Evolutionary conservation across 1,140 invertebrate species (phyloP).

Genomic region (Lamellibrachia luymesi): DNA sequence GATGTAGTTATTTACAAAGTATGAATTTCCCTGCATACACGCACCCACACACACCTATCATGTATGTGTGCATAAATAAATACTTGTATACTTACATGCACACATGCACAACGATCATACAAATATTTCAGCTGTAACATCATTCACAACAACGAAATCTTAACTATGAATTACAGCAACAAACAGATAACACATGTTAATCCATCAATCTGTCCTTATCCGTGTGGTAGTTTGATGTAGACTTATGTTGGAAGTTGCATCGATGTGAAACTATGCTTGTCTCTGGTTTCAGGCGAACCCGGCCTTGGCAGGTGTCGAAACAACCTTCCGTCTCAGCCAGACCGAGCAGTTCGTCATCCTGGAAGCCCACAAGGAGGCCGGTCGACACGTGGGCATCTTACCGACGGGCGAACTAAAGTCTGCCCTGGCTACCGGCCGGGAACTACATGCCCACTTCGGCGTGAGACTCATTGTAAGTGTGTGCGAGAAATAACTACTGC

Average conservation of each 20-base stretch:
- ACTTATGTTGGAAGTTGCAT: neutral
- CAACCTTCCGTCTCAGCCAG: slow-evolving; percentile 42
- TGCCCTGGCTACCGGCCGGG: slow-evolving; percentile 40
- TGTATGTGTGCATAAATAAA: too few relatives aligned
- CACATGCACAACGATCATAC: too few relatives aligned
- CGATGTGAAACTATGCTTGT: neutral
- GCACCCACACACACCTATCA: too few relatives aligned
- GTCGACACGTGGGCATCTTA: slow-evolving; percentile 41
- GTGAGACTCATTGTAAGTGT: slow-evolving; percentile 46
- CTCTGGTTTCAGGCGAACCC: neutral
- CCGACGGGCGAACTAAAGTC: slow-evolving; percentile 44
- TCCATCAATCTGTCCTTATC: neutral
- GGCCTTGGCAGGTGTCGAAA: slow-evolving; percentile 38
- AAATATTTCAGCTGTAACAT: neutral
- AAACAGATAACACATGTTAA: neutral
- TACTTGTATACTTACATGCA: too few relatives aligned
- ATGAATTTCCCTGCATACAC: too few relatives aligned
- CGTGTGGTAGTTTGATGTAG: neutral
- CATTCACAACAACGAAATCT: neutral
- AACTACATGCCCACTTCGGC: slow-evolving; percentile 44
- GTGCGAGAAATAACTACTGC: neutral
- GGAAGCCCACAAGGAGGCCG: slow-evolving; percentile 41
- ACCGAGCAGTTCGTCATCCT: slow-evolving; percentile 40
- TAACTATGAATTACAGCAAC: too few relatives aligned
- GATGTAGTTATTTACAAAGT: too few relatives aligned